phyloP scores from a whole-genome alignment of 2,113 vertebrate genomes.

The Chloebia gouldiae region DNA sequence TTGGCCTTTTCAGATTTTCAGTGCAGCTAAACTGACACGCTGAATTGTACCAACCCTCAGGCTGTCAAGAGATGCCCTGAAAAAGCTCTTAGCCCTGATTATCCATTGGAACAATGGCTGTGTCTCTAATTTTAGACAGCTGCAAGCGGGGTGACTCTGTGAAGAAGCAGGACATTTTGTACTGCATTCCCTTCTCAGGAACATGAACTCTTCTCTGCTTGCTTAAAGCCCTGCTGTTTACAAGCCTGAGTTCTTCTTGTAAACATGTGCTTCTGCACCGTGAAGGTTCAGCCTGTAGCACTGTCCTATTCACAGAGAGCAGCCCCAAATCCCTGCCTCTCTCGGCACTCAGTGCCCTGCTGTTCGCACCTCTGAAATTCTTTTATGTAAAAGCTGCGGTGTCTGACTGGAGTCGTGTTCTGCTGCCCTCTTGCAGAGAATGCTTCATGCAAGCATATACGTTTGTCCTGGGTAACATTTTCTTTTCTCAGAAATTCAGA shows the following conservation, averaged over 20 bases:
- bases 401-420: not conserved
- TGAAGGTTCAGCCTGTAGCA: not conserved
- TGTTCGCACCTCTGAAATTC: not conserved
- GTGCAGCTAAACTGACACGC: not conserved
- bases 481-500: constrained; percentile 9
- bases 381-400: not conserved
- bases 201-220: not conserved
- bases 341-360: not conserved
- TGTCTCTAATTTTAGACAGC: not conserved
- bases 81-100: constrained; percentile 7
- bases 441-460: not conserved
- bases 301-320: not conserved
- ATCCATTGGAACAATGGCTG: constrained; percentile 9
- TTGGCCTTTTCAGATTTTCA: constrained; percentile 8
- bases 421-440: not conserved
- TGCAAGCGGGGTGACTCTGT: not conserved
- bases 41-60: not conserved
- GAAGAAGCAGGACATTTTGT: not conserved
- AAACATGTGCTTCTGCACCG: not conserved
- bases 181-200: not conserved
- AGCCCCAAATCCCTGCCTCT: not conserved
- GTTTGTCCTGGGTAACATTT: not conserved
- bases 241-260: not conserved
- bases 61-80: constrained; percentile 6
- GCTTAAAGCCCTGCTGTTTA: not conserved